phyloP scores from a whole-genome alignment of 2,888 invertebrate species.

The Aspidiotus destructor region DNA sequence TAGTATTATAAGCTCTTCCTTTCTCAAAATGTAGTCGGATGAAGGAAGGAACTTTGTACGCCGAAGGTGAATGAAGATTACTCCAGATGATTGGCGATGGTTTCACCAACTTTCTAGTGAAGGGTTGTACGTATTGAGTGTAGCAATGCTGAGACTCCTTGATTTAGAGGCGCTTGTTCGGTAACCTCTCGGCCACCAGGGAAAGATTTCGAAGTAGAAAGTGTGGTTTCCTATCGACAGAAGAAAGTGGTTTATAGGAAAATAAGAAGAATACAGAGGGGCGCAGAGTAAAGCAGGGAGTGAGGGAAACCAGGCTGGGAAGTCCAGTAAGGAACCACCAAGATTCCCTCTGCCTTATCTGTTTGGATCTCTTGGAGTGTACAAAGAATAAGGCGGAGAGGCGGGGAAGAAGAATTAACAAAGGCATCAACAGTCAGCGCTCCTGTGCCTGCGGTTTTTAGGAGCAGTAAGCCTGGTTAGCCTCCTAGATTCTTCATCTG shows the following conservation, averaged over 20 bases:
- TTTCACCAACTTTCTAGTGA: neutral
- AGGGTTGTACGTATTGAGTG: neutral
- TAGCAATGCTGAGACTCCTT: neutral
- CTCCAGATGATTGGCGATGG: neutral
- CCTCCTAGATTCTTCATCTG: neutral
- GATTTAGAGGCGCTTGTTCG: neutral
- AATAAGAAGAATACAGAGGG: neutral
- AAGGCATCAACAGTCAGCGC: neutral
- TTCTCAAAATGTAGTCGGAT: neutral
- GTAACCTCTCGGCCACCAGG: neutral
- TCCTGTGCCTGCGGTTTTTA: neutral
- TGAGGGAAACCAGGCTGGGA: slow-evolving; percentile 1
- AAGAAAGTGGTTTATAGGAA: neutral
- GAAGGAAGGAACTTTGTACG: neutral
- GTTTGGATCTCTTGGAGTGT: too few species aligned
- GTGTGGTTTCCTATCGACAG: too few species aligned
- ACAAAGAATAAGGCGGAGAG: neutral
- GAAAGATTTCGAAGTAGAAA: neutral
- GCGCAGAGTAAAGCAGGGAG: neutral
- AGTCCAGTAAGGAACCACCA: neutral
- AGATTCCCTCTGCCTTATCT: too few species aligned
- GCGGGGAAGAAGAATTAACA: neutral
- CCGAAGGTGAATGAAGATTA: neutral
- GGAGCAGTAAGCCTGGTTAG: neutral
- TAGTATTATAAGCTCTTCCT: neutral